phyloP scores from a whole-genome alignment of 2,113 vertebrate genomes.

The Calypte anna region DNA sequence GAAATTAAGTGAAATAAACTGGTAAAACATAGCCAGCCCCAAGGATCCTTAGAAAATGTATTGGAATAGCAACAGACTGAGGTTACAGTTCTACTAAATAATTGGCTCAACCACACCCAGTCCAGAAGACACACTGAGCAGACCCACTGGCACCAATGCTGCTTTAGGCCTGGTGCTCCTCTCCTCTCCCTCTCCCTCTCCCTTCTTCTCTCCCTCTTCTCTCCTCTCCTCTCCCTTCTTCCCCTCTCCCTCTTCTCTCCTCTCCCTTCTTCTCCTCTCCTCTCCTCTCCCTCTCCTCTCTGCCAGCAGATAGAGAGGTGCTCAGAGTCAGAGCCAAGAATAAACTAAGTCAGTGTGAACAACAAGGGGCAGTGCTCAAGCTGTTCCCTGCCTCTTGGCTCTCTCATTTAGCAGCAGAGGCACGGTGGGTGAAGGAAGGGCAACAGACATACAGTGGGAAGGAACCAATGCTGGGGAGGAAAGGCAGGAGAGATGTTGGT shows the following conservation, averaged over 20 bases:
- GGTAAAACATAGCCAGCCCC: neutral
- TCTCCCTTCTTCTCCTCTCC: no score
- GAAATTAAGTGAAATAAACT: neutral
- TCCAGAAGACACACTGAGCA: neutral
- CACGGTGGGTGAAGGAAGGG: fast-evolving
- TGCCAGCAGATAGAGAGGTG: neutral
- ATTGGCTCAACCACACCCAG: neutral
- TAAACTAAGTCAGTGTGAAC: neutral
- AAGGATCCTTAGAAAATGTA: neutral
- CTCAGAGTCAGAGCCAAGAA: neutral
- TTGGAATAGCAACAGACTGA: neutral
- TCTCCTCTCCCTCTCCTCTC: neutral
- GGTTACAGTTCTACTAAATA: neutral
- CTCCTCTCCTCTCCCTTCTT: neutral
- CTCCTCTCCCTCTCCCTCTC: neutral
- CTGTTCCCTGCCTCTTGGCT: neutral
- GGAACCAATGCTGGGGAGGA: neutral
- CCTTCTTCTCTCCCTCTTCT: no score
- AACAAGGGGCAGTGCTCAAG: neutral
- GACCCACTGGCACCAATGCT: fast-evolving
- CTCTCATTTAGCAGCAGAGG: neutral
- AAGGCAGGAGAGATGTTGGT: neutral
- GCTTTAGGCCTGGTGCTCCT: neutral
- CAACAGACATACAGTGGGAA: neutral
- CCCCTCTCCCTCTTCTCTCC: no score